Evolutionary conservation across 2,888 invertebrate genomes (phyloP).

Genomic region (Cerastoderma edule): DNA sequence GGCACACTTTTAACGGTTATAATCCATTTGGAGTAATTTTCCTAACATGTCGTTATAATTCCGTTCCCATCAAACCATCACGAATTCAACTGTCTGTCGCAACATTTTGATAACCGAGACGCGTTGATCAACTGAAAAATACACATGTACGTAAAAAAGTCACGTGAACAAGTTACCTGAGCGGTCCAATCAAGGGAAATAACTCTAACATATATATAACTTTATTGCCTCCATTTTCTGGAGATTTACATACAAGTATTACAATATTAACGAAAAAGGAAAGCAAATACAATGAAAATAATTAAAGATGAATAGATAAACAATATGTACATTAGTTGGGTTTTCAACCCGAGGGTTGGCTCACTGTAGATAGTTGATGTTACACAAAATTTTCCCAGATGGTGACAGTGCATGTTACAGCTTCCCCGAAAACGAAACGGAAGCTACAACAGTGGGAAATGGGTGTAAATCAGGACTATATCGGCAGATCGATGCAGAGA

Average conservation of each 20-base stretch:
- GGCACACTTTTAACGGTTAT: neutral
- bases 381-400: no score
- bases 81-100: constrained; percentile 12
- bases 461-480: no score
- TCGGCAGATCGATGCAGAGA: no score
- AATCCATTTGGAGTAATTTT: neutral
- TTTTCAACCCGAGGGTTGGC: neutral
- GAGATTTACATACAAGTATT: neutral
- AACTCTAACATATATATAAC: neutral
- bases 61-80: neutral
- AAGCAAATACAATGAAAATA: no score
- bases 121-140: constrained; percentile 16
- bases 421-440: no score
- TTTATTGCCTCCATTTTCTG: neutral
- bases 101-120: constrained; percentile 23
- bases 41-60: neutral
- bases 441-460: no score
- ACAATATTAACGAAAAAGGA: neutral
- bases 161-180: constrained; percentile 20
- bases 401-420: no score
- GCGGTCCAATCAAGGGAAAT: neutral
- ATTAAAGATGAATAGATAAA: no score
- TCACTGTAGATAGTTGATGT: no score
- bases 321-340: neutral
- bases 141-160: constrained; percentile 21